Conservation (phyloP, 2,888 invertebrate genomes). For the Xiphydria camelus region DNA sequence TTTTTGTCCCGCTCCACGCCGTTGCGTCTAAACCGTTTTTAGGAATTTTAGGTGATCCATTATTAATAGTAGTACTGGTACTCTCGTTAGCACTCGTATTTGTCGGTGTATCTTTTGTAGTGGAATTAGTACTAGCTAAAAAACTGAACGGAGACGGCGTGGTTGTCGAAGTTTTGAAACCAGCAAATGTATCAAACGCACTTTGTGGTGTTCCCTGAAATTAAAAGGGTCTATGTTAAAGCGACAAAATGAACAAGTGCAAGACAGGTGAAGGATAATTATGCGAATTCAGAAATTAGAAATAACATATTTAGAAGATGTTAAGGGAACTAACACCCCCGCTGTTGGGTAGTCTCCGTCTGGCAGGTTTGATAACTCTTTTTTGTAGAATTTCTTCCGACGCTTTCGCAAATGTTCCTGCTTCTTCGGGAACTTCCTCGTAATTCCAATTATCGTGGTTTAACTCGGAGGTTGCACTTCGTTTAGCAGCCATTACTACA, state of each 20-base stretch:
- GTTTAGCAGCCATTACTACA: slow-evolving; percentile 70
- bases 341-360: slow-evolving; percentile 61
- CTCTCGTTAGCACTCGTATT: slow-evolving; percentile 13
- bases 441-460: slow-evolving; percentile 86
- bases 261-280: background rate
- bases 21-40: slow-evolving; percentile 17
- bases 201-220: slow-evolving; percentile 60
- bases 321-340: slow-evolving; percentile 18
- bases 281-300: background rate
- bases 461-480: slow-evolving; percentile 73
- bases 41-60: slow-evolving; percentile 29
- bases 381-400: slow-evolving; percentile 71
- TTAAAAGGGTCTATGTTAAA: background rate
- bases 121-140: slow-evolving; percentile 63
- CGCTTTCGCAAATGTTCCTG: slow-evolving; percentile 73
- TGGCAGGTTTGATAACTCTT: slow-evolving; percentile 80
- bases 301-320: too few relatives aligned
- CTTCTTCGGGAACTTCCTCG: slow-evolving; percentile 76
- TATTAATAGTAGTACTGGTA: slow-evolving; percentile 25
- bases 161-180: slow-evolving; percentile 60
- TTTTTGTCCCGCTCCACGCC: too few relatives aligned
- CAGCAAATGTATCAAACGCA: slow-evolving; percentile 69
- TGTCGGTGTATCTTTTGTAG: slow-evolving; percentile 30
- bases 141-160: slow-evolving; percentile 63
- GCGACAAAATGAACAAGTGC: background rate